Base-by-base conservation (phyloP, 2,797 vertebrate genomes). In the Oreochromis mossambicus region DNA sequence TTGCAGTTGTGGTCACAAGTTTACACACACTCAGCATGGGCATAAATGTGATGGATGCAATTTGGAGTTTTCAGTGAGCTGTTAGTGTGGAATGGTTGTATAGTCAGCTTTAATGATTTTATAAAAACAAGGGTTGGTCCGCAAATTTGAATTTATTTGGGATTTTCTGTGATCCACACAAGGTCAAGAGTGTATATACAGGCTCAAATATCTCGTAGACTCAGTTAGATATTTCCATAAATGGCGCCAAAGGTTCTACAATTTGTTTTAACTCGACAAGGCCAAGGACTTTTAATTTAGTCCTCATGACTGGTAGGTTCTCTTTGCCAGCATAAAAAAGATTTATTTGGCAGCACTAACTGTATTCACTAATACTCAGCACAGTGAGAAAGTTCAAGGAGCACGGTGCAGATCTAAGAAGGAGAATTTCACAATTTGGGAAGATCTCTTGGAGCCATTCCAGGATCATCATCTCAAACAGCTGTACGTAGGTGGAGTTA, bases 341-440 rank as follows among this genome's bases (percentile, higher is more conserved):
- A 70, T 46, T 70, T 70, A 41, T 68, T 68, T 68, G 63, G 43
- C 38, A 68, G n/a, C 38, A 43, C 38, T 68, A n/a, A 68, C 3
- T 43, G 13, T 24, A 68, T 15, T 68, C 1, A 24, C 13, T 0
- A 4, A 43, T 43, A 43, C 3, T 43, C 13, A 68, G 13, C 13
- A 43, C 38, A 43, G 6, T 68, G 63, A 24, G 21, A 43, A 24
- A 70, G 14, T 43, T 24, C 38, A 26, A 43, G 21, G 5, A 43
- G 0, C 13, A 24, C 1, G 2, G 13, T 43, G 8, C 13, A 43
- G 36, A 43, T 43, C 38, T 43, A 26, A 68, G 38, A 38, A 68
- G 63, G 13, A 43, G 13, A 43, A 70, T 26, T 70, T 43, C 38
- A 1, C 13, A 17, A 70, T 43, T 26, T 70, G 66, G 38, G 8